Base-by-base conservation (phyloP, 1,140 invertebrate species). In the Helicoverpa zea region DNA sequence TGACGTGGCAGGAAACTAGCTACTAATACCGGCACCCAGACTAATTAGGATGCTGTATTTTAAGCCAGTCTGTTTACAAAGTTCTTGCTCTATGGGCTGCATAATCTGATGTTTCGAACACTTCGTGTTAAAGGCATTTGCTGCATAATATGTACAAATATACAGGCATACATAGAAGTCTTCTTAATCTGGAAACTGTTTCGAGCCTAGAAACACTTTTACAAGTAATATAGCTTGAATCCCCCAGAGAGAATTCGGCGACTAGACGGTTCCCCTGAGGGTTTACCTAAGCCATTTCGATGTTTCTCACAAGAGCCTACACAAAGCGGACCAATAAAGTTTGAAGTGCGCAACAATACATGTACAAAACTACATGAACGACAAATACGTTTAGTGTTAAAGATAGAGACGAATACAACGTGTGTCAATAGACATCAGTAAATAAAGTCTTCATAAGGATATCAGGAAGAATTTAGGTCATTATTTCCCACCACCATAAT, bases 1-100 rank as follows among this genome's bases (percentile, higher is more conserved):
- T 77, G 75, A 77, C 75, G 75, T 66, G 61, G 23, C 75, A 66
- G 75, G 75, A 77, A 77, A 77, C 61, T 54, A 77, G 49, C 29
- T 54, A 29, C 75, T 64, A 54, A 77, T 49, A 77, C 59, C 29
- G 16, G 14, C 58, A n/a, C 56, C 35, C 16, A 61, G 23, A 75
- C 59, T 77, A 64, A 77, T 77, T 77, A 77, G 75, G 61, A 77
- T 64, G 75, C 23, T 18, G 49, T 77, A 77, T 77, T 77, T 64
- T 30, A 51, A 75, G 56, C 56, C 35, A 47, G 58, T 75, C 35
- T 49, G 56, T 75, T 75, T 47, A 75, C 73, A n/a, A 56, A 18
- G 23, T 64, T 63, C 74, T 66, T 12, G 12, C 29, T 7, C 3
- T 63, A 43, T 49, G 10, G 23, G 11, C 29, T 54, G 43, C 66